Percentiles rank a stretch among this genome's conserved stretches.
Conservation (phyloP, 2,888 invertebrate genomes). For the Ischnus inquisitorius region DNA sequence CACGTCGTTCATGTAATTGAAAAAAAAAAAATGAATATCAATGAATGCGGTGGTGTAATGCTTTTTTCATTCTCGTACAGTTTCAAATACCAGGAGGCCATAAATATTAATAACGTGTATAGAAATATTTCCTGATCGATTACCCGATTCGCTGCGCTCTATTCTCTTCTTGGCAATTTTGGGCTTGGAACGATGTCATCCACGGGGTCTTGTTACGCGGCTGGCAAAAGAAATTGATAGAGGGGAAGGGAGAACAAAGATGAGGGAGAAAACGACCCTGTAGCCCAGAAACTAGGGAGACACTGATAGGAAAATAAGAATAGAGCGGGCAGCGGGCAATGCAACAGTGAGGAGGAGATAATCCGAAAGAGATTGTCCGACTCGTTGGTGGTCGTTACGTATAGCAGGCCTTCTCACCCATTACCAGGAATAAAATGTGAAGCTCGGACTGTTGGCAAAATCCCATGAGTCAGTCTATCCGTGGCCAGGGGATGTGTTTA, state of each 20-base stretch:
- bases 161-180: constrained; percentile 32
- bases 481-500: constrained; percentile 69
- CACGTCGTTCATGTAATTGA: constrained; percentile 33
- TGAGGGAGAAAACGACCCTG: constrained; percentile 21
- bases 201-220: constrained; percentile 32
- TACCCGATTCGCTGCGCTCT: background rate
- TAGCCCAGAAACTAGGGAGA: constrained; percentile 9
- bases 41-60: background rate
- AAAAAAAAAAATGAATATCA: constrained; percentile 21
- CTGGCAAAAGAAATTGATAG: constrained; percentile 51
- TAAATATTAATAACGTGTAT: constrained; percentile 4
- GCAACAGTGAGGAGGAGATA: constrained; percentile 17
- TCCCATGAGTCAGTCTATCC: constrained; percentile 77
- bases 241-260: constrained; percentile 36
- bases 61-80: constrained; percentile 5
- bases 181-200: constrained; percentile 2
- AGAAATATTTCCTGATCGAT: background rate
- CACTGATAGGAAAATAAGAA: constrained; percentile 43
- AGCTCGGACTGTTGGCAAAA: constrained; percentile 39
- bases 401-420: constrained; percentile 46
- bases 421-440: constrained; percentile 61
- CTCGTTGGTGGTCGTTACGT: constrained; percentile 56
- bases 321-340: constrained; percentile 17
- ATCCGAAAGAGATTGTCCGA: constrained; percentile 42
- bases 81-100: background rate